phyloP scores from a whole-genome alignment of 2,797 vertebrate species.

The Amazonetta brasiliensis region DNA sequence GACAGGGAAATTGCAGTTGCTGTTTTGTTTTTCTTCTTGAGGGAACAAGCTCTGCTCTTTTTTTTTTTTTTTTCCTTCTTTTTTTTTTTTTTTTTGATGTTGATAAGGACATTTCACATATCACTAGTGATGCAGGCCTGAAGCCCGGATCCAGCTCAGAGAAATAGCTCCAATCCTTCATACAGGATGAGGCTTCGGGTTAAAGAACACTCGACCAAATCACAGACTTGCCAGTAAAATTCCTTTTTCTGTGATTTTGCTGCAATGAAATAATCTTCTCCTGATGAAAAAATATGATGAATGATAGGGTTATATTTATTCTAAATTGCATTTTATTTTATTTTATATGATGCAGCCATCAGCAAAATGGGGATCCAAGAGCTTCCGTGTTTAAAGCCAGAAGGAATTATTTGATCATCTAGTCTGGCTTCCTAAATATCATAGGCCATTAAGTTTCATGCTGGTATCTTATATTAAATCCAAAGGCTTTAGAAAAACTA shows the following conservation, averaged over 20 bases:
- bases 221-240: neutral
- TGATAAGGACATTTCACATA: neutral
- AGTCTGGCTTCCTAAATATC: slow-evolving; percentile 20
- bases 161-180: neutral
- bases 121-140: neutral
- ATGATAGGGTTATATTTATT: slow-evolving; percentile 9
- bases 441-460: slow-evolving; percentile 32
- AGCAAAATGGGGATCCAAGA: neutral
- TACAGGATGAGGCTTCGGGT: neutral
- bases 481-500: slow-evolving; percentile 28
- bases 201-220: neutral
- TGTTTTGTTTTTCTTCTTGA: neutral
- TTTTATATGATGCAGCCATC: neutral
- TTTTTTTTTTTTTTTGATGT: neutral
- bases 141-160: neutral
- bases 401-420: slow-evolving; percentile 15
- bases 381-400: neutral
- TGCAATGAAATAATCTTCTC: neutral
- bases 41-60: neutral
- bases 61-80: neutral
- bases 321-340: neutral
- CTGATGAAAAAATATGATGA: neutral
- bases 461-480: slow-evolving; percentile 8
- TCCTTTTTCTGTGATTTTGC: neutral
- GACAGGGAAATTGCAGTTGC: neutral